Evolutionary conservation across 30 jellyfish, hydroid and myxozoan species (phyloP).

Genomic region (Turritopsis rubra): DNA sequence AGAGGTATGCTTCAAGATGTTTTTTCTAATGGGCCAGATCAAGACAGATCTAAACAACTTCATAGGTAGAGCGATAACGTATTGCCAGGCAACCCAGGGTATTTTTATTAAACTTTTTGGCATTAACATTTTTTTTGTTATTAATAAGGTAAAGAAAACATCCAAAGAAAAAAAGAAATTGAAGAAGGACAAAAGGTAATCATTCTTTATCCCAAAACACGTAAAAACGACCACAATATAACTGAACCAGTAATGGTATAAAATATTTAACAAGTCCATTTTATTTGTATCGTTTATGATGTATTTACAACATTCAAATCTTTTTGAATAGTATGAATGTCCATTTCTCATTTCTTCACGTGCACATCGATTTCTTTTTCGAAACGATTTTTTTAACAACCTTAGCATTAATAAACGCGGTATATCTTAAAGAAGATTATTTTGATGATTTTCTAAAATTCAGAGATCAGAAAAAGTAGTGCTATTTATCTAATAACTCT

Average conservation of each 20-base stretch:
- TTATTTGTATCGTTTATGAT: neutral
- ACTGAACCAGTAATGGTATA: neutral
- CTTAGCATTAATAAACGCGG: neutral
- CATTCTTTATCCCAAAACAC: no score
- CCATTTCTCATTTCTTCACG: neutral
- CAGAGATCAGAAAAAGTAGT: no score
- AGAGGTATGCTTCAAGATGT: no score
- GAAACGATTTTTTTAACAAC: neutral
- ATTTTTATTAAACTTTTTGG: no score
- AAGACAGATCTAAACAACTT: neutral
- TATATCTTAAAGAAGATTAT: no score
- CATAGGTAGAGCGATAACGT: neutral
- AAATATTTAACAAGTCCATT: neutral
- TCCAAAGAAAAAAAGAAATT: neutral
- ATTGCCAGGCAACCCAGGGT: no score
- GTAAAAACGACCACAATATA: neutral
- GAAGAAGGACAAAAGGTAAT: conserved; percentile 10
- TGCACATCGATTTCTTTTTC: neutral
- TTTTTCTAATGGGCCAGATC: neutral
- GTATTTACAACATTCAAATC: neutral
- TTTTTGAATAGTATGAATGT: neutral
- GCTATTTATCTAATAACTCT: no score
- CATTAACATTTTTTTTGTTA: neutral
- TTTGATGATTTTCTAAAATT: no score
- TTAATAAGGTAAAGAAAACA: neutral